Evolutionary conservation across 2,113 vertebrate genomes (phyloP), one percentile per base, ranked within the genome.

Genomic region (Nothocercus julius): DNA sequence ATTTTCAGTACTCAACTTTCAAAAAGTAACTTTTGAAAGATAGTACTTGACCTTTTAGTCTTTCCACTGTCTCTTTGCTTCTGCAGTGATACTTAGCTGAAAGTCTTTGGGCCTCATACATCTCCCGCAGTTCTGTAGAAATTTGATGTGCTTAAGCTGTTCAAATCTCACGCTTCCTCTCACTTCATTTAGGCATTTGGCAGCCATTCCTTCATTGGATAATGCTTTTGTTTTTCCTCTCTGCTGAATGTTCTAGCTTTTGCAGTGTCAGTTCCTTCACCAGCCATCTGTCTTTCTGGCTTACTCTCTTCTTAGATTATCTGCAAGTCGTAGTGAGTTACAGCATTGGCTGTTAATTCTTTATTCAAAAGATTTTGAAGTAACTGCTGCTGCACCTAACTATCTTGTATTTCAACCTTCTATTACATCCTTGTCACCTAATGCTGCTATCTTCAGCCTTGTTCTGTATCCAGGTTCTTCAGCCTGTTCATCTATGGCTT

Each of bases 241-340:
- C 90, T 92, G 11, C 82, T 96, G 80, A 96, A 92, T 90, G 93
- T 97, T 96, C 95, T 93, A 96, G 92, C 90, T 97, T 88, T 93
- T 90, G 93, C 90, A 93, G 54, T 87, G 90, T 96, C 92, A 93
- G 92, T 94, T 95, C 94, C 90, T 94, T 96, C 77, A 88, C 38
- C 53, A 96, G 69, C 94, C 91, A 95, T 97, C 96, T 96, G 92
- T 90, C 69, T 92, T 92, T 53, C 85, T 97, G 93, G 95, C 92
- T 96, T 87, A 8, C 54, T 82, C 28, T 84, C 76, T 94, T 64
- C 86, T 86, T 85, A 76, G 80, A 49, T 69, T 88, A 74, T 56
- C 64, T 92, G 62, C 27, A 84, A 93, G 85, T 76, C n/a, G 62
- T 74, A 87, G 69, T 38, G 66, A 82, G 44, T 84, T 84, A 70